A percentile compares a stretch with the other conserved stretches of the same genome.
These are phyloP conservation scores for Papilio glaucus DNA, from an alignment of 1,140 invertebrate genomes.

Conservation along the genomic window DNA sequence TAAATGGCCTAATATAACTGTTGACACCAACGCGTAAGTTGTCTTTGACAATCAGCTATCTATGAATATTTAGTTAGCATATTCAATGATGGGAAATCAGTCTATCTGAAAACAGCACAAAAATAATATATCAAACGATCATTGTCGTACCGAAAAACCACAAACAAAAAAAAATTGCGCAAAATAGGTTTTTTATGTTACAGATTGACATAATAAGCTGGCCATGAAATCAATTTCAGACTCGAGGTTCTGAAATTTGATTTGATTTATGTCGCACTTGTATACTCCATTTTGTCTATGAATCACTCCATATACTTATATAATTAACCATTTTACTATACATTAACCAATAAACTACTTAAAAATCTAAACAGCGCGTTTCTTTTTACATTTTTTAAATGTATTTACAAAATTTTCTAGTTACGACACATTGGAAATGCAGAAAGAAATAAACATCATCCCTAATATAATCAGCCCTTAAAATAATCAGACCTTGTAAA, in stretches of 20 bases:
- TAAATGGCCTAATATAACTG: conserved; percentile 22
- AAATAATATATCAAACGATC: too few species aligned
- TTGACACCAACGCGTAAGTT: conserved; percentile 12
- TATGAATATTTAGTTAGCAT: neutral
- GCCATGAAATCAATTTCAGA: too few species aligned
- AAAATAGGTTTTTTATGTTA: conserved; percentile 64
- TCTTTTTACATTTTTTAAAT: conserved; percentile 3
- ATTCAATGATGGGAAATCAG: neutral
- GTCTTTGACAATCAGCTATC: conserved; percentile 10
- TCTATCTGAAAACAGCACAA: too few species aligned
- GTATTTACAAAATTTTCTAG: neutral
- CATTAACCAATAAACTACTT: too few species aligned
- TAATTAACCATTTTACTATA: too few species aligned
- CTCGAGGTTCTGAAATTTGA: too few species aligned
- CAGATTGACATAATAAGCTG: too few species aligned
- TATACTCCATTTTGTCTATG: too few species aligned
- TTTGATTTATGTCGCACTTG: too few species aligned
- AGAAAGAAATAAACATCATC: neutral
- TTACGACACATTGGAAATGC: neutral
- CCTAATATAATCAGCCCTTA: neutral
- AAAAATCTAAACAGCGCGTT: neutral
- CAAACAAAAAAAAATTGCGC: too few species aligned
- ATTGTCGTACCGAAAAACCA: too few species aligned
- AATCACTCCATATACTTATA: too few species aligned
- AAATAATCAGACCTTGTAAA: neutral